Conservation (phyloP, 2,888 invertebrate genomes). For the Rhamnusium bicolor region DNA sequence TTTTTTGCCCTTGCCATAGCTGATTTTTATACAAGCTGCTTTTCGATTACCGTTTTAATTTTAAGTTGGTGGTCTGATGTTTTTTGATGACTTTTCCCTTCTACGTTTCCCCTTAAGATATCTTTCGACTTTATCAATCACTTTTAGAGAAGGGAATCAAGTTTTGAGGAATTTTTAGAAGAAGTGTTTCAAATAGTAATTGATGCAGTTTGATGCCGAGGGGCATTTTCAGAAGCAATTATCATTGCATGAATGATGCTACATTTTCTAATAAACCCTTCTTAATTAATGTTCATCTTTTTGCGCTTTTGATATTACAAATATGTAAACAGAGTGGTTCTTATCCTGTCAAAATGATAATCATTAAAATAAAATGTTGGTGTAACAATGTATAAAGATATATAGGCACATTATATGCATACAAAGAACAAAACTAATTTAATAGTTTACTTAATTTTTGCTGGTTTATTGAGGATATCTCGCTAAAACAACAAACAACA, state of each 20-base stretch:
- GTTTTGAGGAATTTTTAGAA: constrained; percentile 47
- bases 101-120: constrained; percentile 51
- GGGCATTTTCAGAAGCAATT: constrained; percentile 39
- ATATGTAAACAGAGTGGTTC: neutral
- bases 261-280: constrained; percentile 18
- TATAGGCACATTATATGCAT: no score
- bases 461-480: no score
- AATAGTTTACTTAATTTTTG: no score
- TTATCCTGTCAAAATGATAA: neutral
- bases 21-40: constrained; percentile 57
- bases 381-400: no score
- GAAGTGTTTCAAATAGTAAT: constrained; percentile 49
- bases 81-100: constrained; percentile 61
- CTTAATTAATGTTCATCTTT: constrained; percentile 43
- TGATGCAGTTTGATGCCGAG: constrained; percentile 45
- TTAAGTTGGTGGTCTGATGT: constrained; percentile 58
- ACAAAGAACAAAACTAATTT: no score
- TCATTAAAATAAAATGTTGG: no score
- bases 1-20: constrained; percentile 59
- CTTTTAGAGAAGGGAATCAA: constrained; percentile 43
- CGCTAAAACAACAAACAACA: no score
- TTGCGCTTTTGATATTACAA: constrained; percentile 20
- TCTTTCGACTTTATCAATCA: constrained; percentile 56
- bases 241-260: constrained; percentile 45
- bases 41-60: constrained; percentile 66